These are phyloP conservation scores for Xylophagus ater DNA, from an alignment of 2,888 invertebrate genomes.

Conservation along the genomic window DNA sequence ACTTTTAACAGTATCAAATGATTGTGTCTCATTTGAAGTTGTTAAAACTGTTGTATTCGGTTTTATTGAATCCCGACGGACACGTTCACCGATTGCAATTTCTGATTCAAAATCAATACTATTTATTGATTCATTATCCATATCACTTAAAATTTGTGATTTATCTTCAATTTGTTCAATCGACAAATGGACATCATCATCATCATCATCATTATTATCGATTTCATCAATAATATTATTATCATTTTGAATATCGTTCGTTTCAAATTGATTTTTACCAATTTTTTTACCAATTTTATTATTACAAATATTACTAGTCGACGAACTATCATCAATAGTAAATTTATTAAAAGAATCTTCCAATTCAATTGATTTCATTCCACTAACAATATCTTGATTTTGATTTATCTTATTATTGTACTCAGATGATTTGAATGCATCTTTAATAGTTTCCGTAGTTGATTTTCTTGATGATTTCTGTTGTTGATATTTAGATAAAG, in stretches of 20 bases:
- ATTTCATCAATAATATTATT: not conserved
- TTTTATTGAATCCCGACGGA: conserved; percentile 5
- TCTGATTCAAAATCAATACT: conserved; percentile 40
- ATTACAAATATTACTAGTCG: no score
- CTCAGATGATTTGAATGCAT: conserved; percentile 24
- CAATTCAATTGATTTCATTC: conserved; percentile 11
- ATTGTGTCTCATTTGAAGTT: no score
- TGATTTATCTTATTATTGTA: not conserved
- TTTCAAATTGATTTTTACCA: conserved; percentile 8
- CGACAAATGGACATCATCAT: conserved; percentile 10
- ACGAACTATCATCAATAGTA: no score
- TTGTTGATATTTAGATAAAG: no score
- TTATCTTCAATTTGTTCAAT: conserved; percentile 29
- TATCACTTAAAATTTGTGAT: conserved; percentile 38
- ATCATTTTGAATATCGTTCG: not conserved
- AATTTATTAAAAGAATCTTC: no score
- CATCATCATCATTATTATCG: conserved; percentile 14
- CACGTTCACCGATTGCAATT: conserved; percentile 28
- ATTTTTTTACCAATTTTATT: no score
- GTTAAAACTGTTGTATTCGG: conserved; percentile 10
- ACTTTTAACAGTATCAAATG: conserved; percentile 11
- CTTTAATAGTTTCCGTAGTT: conserved; percentile 20
- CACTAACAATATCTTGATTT: conserved; percentile 7
- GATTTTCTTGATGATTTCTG: conserved; percentile 20
- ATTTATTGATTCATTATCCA: conserved; percentile 40